phyloP scores from a whole-genome alignment of 2,797 vertebrate species.

The Pelobates cultripes region DNA sequence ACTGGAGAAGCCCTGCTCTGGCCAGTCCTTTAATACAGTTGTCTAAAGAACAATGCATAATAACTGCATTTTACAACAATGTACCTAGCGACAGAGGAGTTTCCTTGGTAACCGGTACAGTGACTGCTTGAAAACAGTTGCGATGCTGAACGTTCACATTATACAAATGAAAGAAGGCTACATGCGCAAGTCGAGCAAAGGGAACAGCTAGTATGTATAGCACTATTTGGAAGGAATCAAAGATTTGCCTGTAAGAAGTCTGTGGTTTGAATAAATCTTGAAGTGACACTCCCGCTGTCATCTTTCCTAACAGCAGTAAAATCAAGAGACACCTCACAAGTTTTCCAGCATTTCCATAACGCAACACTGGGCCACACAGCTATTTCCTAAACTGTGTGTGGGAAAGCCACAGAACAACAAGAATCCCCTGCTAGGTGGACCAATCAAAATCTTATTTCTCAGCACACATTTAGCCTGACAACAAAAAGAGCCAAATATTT shows the following conservation, averaged over 20 bases:
- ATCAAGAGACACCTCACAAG: constrained; percentile 37
- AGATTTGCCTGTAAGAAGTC: constrained; percentile 17
- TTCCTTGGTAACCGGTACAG: too few species aligned
- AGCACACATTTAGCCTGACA: neutral
- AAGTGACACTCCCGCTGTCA: constrained; percentile 10
- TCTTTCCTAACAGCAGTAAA: constrained; percentile 20
- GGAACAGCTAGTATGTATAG: constrained; percentile 9
- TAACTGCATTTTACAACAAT: too few species aligned
- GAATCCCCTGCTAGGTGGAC: neutral
- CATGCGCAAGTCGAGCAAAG: constrained; percentile 10
- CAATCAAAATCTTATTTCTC: neutral
- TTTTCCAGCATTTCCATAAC: constrained; percentile 17
- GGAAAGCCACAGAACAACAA: constrained; percentile 40
- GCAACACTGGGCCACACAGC: constrained; percentile 36
- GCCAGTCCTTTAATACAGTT: too few species aligned
- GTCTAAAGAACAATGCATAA: too few species aligned
- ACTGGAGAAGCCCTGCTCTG: too few species aligned
- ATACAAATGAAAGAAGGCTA: constrained; percentile 4
- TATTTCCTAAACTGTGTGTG: constrained; percentile 38
- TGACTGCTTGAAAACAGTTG: too few species aligned
- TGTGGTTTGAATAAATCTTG: constrained; percentile 31
- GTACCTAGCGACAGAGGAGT: too few species aligned
- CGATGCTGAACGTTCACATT: neutral
- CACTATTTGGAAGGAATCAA: constrained; percentile 22
- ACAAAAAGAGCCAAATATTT: constrained; percentile 28